Conservation (phyloP, 1,140 invertebrate genomes). For the Anastrepha obliqua region DNA sequence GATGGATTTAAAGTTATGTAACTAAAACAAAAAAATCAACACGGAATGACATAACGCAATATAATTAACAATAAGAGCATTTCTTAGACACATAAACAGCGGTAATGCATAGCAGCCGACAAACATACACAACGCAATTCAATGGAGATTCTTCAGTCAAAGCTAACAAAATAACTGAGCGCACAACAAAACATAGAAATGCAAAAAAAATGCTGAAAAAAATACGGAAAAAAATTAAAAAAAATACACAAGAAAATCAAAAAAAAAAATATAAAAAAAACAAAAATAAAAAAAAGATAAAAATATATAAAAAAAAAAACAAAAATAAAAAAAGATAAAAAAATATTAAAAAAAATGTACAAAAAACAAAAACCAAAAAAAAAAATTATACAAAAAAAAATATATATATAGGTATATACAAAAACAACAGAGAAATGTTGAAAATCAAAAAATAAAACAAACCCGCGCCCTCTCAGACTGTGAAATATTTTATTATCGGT, state of each 20-base stretch:
- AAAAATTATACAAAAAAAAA: neutral
- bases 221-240: neutral
- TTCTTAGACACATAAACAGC: neutral
- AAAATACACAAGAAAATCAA: neutral
- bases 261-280: neutral
- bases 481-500: neutral
- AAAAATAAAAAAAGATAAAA: no score
- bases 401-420: neutral
- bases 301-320: neutral
- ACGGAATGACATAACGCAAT: conserved; percentile 5
- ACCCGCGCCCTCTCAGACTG: no score
- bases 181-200: no score
- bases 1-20: neutral
- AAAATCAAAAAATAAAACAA: no score
- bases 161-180: neutral
- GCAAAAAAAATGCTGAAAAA: neutral
- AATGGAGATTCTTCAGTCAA: neutral
- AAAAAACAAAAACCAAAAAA: no score
- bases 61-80: conserved; percentile 53
- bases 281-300: no score
- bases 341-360: no score
- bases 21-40: neutral
- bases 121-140: neutral
- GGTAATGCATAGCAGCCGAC: neutral
- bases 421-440: no score